phyloP scores from a whole-genome alignment of 64 coral and sea anemone genomes.

The Orbicella faveolata region DNA sequence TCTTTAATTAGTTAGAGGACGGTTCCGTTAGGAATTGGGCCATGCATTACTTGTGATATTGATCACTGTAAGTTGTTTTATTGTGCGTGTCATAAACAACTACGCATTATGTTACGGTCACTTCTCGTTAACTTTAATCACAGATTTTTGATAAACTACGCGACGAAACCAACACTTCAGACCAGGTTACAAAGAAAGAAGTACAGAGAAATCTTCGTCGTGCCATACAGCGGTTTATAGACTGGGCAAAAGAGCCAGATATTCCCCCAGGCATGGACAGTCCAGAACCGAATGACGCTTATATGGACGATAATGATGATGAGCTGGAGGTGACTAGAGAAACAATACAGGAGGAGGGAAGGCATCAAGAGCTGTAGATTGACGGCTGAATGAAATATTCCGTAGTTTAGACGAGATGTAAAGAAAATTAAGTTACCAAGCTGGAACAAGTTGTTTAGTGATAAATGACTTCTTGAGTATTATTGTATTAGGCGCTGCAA shows the following conservation, averaged over 20 bases:
- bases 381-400: neutral
- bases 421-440: too few species aligned
- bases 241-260: slow-evolving; percentile 19
- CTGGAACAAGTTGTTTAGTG: too few species aligned
- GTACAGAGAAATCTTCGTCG: slow-evolving; percentile 6
- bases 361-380: slow-evolving; percentile 12
- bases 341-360: neutral
- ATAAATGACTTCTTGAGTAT: too few species aligned
- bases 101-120: neutral
- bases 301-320: neutral
- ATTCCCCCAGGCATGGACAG: slow-evolving; percentile 38
- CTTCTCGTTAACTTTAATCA: neutral
- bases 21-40: neutral
- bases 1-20: too few species aligned
- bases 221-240: slow-evolving; percentile 22
- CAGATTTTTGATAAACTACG: slow-evolving; percentile 55
- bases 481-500: too few species aligned
- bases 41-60: neutral
- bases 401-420: too few species aligned
- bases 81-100: too few species aligned
- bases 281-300: slow-evolving; percentile 53
- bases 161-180: neutral
- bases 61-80: too few species aligned
- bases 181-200: slow-evolving; percentile 33
- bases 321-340: neutral